A percentile compares a stretch with the other conserved stretches of the same genome.
Evolutionary conservation across 2,888 invertebrate species (phyloP).

Genomic region (Leptopilina myrica): DNA sequence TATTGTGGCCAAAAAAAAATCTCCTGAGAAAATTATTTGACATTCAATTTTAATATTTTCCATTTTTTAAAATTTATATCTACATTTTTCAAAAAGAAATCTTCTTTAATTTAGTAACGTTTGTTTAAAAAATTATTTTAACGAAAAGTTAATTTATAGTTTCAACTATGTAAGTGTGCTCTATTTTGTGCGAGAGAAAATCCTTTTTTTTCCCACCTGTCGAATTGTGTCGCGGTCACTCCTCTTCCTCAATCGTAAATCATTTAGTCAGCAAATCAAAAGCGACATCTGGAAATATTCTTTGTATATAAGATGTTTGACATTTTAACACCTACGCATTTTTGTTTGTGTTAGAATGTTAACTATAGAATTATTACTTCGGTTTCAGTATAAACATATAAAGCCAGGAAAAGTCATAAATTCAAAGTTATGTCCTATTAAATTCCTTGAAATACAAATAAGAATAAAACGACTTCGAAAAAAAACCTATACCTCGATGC

Average conservation of each 20-base stretch:
- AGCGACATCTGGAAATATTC: conserved; percentile 32
- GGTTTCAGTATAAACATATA: conserved; percentile 37
- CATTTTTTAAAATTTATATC: not conserved
- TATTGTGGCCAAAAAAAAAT: conserved; percentile 49
- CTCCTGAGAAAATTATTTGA: not conserved
- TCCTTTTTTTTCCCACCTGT: not conserved
- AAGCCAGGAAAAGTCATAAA: conserved; percentile 38
- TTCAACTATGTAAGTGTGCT: not conserved
- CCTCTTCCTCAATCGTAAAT: conserved; percentile 34
- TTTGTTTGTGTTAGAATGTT: conserved; percentile 34
- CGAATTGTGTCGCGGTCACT: not conserved
- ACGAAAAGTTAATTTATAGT: too few species aligned
- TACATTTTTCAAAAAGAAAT: not conserved
- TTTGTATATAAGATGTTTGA: conserved; percentile 27
- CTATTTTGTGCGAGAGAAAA: not conserved
- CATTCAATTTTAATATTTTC: not conserved
- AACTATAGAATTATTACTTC: conserved; percentile 37
- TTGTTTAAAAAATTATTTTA: not conserved
- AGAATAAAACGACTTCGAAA: conserved; percentile 13
- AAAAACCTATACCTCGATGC: not conserved
- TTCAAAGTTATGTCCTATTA: conserved; percentile 37
- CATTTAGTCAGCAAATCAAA: conserved; percentile 33
- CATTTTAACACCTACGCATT: conserved; percentile 35
- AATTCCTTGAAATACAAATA: conserved; percentile 36
- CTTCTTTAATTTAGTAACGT: not conserved